phyloP scores from a whole-genome alignment of 92 coral and sea anemone species.

The Palythoa grandis region DNA sequence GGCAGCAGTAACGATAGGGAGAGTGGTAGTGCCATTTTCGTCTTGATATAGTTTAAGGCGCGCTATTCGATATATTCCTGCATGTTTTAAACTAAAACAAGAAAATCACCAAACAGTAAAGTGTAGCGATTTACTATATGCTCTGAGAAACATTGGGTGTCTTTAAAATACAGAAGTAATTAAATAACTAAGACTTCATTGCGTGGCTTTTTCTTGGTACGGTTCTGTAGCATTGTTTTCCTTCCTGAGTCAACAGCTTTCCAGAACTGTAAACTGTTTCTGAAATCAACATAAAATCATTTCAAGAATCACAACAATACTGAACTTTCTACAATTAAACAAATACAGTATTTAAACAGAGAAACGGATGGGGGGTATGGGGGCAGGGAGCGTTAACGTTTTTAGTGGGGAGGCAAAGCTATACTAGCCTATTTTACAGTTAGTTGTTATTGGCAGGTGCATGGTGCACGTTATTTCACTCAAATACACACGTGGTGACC shows the following conservation, averaged over 20 bases:
- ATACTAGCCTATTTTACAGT: no score
- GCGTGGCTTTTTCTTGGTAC: neutral
- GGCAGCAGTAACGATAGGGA: no score
- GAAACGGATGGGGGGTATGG: no score
- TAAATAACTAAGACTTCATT: no score
- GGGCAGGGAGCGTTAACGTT: neutral
- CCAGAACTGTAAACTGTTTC: neutral
- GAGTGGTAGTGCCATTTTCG: no score
- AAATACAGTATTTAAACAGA: neutral
- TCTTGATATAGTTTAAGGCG: no score
- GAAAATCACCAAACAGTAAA: no score
- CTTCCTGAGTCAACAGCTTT: neutral
- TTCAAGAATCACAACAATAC: neutral
- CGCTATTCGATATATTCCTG: no score
- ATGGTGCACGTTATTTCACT: neutral
- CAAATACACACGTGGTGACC: neutral
- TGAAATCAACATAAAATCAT: neutral
- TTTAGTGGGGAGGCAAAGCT: neutral
- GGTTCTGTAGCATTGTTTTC: neutral
- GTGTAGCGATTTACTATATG: no score
- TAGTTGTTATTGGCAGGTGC: neutral
- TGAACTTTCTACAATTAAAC: neutral
- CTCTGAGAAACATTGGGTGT: no score
- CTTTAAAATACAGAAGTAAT: no score
- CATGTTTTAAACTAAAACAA: no score